These are phyloP conservation scores for Melitaea cinxia DNA, from an alignment of 1,140 invertebrate genomes.

Conservation along the genomic window DNA sequence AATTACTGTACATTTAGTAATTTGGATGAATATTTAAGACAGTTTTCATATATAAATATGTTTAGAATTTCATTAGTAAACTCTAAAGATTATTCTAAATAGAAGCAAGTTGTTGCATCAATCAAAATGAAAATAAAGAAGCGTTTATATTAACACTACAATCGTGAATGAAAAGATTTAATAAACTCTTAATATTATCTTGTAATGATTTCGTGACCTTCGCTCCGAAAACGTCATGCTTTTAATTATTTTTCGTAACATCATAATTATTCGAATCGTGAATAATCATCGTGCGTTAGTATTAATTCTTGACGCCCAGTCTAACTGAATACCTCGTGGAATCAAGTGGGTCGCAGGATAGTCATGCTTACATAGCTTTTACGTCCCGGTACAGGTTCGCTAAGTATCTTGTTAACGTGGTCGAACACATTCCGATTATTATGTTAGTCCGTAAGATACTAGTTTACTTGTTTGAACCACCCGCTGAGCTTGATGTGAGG, in stretches of 20 bases:
- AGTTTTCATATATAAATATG: too few species aligned
- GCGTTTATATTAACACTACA: neutral
- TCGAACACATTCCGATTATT: conserved; percentile 65
- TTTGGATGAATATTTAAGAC: neutral
- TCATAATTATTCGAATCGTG: conserved; percentile 73
- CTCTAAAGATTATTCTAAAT: too few species aligned
- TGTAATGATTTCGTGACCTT: conserved; percentile 45
- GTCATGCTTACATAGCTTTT: conserved; percentile 45
- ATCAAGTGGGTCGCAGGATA: conserved; percentile 15
- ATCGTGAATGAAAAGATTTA: neutral
- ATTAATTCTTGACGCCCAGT: conserved; percentile 55
- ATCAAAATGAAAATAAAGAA: neutral
- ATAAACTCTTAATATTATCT: conserved; percentile 39
- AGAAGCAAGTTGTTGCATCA: neutral
- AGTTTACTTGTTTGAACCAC: conserved; percentile 70
- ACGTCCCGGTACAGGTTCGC: conserved; percentile 42
- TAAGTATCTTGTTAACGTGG: conserved; percentile 65
- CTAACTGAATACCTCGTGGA: conserved; percentile 42
- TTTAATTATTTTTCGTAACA: conserved; percentile 78
- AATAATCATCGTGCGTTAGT: conserved; percentile 60
- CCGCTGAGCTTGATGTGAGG: conserved; percentile 74
- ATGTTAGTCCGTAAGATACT: conserved; percentile 72
- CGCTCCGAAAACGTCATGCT: conserved; percentile 69
- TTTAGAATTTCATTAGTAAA: too few species aligned
- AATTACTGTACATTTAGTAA: conserved; percentile 28